Conservation (phyloP, 2,888 invertebrate genomes). For the Rambutsinella grinnellia region DNA sequence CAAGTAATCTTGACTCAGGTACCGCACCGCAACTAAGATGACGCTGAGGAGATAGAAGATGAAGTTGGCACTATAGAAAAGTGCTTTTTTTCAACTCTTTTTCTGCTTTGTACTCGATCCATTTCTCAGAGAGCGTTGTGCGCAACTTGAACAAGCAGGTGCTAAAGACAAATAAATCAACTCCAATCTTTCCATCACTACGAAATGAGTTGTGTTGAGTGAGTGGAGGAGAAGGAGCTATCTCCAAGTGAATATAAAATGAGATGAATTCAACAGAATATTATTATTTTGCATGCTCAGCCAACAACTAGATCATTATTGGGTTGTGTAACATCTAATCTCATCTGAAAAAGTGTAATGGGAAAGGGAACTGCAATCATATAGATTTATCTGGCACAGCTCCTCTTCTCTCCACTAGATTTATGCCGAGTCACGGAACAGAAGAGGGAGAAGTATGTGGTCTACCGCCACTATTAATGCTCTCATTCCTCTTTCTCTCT, state of each 20-base stretch:
- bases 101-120: too few relatives aligned
- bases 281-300: conserved; percentile 5
- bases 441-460: conserved; percentile 33
- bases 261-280: too few relatives aligned
- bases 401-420: neutral
- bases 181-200: conserved; percentile 49
- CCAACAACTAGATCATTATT: conserved; percentile 11
- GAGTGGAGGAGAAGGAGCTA: conserved; percentile 5
- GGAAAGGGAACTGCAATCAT: too few relatives aligned
- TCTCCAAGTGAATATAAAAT: too few relatives aligned
- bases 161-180: conserved; percentile 52
- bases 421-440: conserved; percentile 45
- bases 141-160: conserved; percentile 30
- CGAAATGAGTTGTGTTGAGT: conserved; percentile 41
- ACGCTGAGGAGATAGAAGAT: too few relatives aligned
- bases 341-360: neutral
- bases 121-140: too few relatives aligned
- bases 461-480: conserved; percentile 45
- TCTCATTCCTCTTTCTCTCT: conserved; percentile 38
- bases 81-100: too few relatives aligned
- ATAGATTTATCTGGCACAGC: too few relatives aligned
- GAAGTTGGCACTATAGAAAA: too few relatives aligned
- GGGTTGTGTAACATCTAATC: neutral
- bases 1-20: too few relatives aligned
- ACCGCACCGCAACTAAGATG: too few relatives aligned